phyloP scores from a whole-genome alignment of 2,113 vertebrate genomes.

The Dryoscopus gambensis region DNA sequence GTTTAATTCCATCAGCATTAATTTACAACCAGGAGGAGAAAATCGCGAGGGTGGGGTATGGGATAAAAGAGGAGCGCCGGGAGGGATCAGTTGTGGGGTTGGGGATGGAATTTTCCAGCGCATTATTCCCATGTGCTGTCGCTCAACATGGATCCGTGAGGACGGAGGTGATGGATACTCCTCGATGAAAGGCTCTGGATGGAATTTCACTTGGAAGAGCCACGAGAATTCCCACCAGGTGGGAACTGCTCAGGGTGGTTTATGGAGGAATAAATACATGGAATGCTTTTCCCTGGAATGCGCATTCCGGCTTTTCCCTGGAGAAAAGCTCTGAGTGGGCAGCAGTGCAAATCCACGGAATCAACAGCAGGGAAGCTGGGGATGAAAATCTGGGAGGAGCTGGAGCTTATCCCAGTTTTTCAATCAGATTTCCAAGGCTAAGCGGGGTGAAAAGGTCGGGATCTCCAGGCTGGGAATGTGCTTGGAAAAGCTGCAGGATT shows the following conservation, averaged over 20 bases:
- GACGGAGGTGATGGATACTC: background rate
- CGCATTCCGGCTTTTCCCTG: background rate
- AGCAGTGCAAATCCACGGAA: background rate
- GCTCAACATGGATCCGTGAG: background rate
- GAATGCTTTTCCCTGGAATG: background rate
- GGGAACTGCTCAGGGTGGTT: background rate
- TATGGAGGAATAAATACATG: background rate
- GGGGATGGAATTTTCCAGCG: background rate
- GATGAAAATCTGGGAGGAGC: background rate
- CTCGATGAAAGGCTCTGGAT: background rate
- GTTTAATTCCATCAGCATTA: background rate
- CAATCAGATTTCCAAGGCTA: background rate
- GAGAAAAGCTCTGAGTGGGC: background rate
- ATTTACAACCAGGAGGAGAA: no score
- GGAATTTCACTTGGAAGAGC: background rate
- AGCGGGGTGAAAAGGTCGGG: background rate
- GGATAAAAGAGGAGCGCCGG: background rate
- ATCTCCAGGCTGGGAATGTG: background rate
- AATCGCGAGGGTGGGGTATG: fast-evolving
- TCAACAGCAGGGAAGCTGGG: fast-evolving
- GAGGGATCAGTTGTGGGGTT: background rate
- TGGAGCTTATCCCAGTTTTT: background rate
- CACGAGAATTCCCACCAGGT: background rate
- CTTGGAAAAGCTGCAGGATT: background rate
- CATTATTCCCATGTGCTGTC: fast-evolving